phyloP scores from a whole-genome alignment of 2,113 vertebrate genomes.

The Cathartes aura region DNA sequence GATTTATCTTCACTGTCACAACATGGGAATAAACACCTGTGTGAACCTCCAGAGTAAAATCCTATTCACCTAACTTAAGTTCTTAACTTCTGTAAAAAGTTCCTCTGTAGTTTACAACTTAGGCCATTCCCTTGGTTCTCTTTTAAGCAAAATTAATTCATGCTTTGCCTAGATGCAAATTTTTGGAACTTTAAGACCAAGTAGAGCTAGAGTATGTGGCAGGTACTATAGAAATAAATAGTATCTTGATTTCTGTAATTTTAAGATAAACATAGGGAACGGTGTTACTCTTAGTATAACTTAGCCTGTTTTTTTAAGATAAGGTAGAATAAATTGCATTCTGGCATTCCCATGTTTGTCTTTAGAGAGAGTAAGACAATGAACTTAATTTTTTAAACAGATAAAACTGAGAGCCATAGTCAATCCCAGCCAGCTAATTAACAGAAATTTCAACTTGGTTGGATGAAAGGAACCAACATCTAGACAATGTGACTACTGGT shows the following conservation, averaged over 20 bases:
- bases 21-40: not conserved
- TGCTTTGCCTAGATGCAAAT: not conserved
- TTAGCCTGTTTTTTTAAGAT: not conserved
- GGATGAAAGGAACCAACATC: not conserved
- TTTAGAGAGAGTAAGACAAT: not conserved
- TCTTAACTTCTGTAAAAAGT: not conserved
- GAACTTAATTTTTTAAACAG: not conserved
- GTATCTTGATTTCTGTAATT: not conserved
- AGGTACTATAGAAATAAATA: not conserved
- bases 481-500: not conserved
- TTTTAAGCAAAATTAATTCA: not conserved
- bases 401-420: not conserved
- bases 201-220: not conserved
- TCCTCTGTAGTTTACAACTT: not conserved
- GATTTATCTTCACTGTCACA: not conserved
- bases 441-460: not conserved
- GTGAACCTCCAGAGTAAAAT: not conserved
- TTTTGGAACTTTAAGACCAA: not conserved
- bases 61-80: not conserved
- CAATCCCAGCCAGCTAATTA: not conserved
- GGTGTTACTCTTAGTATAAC: not conserved
- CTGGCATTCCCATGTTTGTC: not conserved
- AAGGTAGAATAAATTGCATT: not conserved
- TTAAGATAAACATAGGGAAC: not conserved
- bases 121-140: not conserved